phyloP scores from a whole-genome alignment of 2,797 vertebrate species.

The Enteromius trimaculatus region DNA sequence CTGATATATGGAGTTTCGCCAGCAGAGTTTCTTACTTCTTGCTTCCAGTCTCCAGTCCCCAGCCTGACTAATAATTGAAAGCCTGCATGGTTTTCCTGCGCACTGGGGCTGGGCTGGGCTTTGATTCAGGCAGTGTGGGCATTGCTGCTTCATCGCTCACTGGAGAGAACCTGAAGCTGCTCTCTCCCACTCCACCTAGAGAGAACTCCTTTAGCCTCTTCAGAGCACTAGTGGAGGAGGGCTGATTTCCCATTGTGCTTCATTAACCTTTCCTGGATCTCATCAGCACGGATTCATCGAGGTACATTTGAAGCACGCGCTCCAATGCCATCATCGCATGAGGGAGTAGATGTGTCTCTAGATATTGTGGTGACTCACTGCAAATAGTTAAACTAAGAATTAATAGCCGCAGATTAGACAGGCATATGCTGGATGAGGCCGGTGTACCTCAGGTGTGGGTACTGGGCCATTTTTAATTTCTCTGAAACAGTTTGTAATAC shows the following conservation, averaged over 20 bases:
- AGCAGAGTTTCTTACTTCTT: conserved; percentile 33
- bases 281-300: conserved; percentile 64
- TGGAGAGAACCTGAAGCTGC: conserved; percentile 55
- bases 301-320: conserved; percentile 65
- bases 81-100: conserved; percentile 28
- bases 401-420: conserved; percentile 56
- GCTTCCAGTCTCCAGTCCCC: conserved; percentile 37
- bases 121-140: conserved; percentile 58
- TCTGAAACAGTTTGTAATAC: not conserved
- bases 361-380: conserved; percentile 53
- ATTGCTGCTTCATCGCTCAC: conserved; percentile 51
- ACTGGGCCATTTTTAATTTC: not conserved
- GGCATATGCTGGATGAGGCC: conserved; percentile 30
- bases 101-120: conserved; percentile 48
- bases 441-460: conserved; percentile 52
- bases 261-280: conserved; percentile 75
- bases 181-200: conserved; percentile 54
- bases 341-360: conserved; percentile 60
- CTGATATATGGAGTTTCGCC: conserved; percentile 21
- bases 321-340: conserved; percentile 32
- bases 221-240: conserved; percentile 57
- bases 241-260: conserved; percentile 77
- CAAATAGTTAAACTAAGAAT: conserved; percentile 66
- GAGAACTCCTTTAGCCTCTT: conserved; percentile 59
- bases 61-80: conserved; percentile 48